Evolutionary conservation across 2,888 invertebrate genomes (phyloP).

Genomic region (Plebejus argus): DNA sequence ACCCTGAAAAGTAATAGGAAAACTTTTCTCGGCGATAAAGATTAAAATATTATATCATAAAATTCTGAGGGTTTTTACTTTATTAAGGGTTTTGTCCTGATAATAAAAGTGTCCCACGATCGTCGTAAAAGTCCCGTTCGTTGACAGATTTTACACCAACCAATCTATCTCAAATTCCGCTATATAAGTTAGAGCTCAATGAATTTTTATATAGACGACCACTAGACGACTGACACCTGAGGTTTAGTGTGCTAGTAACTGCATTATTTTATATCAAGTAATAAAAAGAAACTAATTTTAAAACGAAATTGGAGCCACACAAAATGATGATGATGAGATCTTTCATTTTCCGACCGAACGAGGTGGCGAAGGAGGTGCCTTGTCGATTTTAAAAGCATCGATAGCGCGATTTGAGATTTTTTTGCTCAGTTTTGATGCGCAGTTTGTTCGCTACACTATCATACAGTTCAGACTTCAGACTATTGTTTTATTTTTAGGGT

Average conservation of each 20-base stretch:
- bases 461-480: too few relatives aligned
- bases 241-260: not conserved
- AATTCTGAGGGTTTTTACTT: not conserved
- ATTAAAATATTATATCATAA: slow-evolving; percentile 9
- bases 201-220: not conserved
- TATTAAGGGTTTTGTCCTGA: slow-evolving; percentile 4
- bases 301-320: too few relatives aligned
- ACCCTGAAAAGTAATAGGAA: not conserved
- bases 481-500: too few relatives aligned
- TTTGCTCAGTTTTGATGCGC: too few relatives aligned
- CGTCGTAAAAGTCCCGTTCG: slow-evolving; percentile 10
- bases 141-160: slow-evolving; percentile 22
- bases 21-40: not conserved
- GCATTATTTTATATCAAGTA: not conserved
- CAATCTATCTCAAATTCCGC: not conserved
- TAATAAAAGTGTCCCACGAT: not conserved
- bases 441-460: too few relatives aligned
- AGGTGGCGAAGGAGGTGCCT: too few relatives aligned
- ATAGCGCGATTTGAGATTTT: too few relatives aligned
- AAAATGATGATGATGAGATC: too few relatives aligned
- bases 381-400: too few relatives aligned
- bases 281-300: too few relatives aligned
- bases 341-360: too few relatives aligned
- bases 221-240: slow-evolving; percentile 2
- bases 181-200: not conserved